Base-by-base conservation (phyloP, 2,888 invertebrate species). In the Mesorhabditis spiculigera region DNA sequence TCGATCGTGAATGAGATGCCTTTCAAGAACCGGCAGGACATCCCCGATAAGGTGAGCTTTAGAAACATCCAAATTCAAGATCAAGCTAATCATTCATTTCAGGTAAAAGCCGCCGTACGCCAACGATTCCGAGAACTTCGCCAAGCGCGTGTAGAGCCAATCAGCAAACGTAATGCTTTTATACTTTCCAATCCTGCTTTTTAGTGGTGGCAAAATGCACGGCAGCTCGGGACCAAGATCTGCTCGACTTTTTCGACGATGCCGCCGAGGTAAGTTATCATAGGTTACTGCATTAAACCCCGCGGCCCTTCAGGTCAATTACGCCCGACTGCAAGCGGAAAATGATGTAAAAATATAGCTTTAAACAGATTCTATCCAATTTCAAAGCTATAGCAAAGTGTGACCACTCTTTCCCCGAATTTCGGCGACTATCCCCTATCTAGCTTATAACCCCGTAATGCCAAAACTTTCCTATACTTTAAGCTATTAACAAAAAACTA, bases 1-100 rank as follows among this genome's bases (percentile, higher is more conserved):
- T 50, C 58, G n/a, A 50, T 50, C 58, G 58, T 50, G 10, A 50
- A n/a, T 50, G 58, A 50, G 58, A 50, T 50, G 58, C 58, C 58
- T n/a, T 50, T 50, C 58, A 50, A 50, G 58, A 50, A n/a, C n/a
- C 58, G 58, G n/a, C 58, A 50, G 58, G 58, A 50, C 10, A 50
- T 50, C 58, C 58, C 58, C 8, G 58, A 50, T 13, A 50, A 50
- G 58, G 58, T 50, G n/a, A 50, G n/a, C 58, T 50, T 50, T n/a
- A 50, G 58, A 2, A 50, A 50, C n/a, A 1, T n/a, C 8, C 10
- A 10, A 50, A 50, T 10, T n/a, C n/a, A 50, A 10, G n/a, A 50
- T 50, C 10, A 50, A 1, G 1, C 58, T 13, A 50, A 50, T 50
- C n/a, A 13, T n/a, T 13, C 8, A 50, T 50, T n/a, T 50, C 8